These are phyloP conservation scores for Aphelenchoides avenae DNA, from an alignment of 1,140 invertebrate species.

Conservation along the genomic window DNA sequence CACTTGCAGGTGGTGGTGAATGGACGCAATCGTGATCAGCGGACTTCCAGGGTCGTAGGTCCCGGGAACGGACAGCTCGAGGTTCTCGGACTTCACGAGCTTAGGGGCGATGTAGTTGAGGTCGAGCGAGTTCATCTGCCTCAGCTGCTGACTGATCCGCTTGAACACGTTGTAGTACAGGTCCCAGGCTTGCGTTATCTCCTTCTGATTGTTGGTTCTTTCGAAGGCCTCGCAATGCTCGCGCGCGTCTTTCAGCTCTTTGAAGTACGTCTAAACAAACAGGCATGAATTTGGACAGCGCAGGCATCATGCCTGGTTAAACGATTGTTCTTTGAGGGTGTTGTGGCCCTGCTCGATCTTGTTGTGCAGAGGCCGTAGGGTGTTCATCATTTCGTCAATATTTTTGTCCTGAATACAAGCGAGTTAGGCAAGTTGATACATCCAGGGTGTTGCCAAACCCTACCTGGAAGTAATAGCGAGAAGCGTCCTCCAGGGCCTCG, in stretches of 20 bases:
- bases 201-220: constrained; percentile 75
- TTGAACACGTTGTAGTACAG: constrained; percentile 90
- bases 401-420: constrained; percentile 63
- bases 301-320: constrained; percentile 70
- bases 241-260: constrained; percentile 84
- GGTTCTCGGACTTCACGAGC: constrained; percentile 77
- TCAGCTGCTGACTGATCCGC: constrained; percentile 85
- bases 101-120: constrained; percentile 92
- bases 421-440: no score
- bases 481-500: constrained; percentile 95
- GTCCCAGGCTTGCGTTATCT: constrained; percentile 93
- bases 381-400: constrained; percentile 88
- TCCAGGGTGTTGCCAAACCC: no score
- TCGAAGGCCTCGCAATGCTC: constrained; percentile 86
- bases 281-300: not conserved
- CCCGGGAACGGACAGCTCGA: constrained; percentile 87
- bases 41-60: constrained; percentile 72
- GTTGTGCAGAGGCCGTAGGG: constrained; percentile 85
- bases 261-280: constrained; percentile 71
- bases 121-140: constrained; percentile 70
- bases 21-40: constrained; percentile 78
- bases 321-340: constrained; percentile 89
- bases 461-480: constrained; percentile 90
- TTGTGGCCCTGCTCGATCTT: constrained; percentile 88
- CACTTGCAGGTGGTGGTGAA: constrained; percentile 77